Evolutionary conservation across 2,888 invertebrate species (phyloP), one percentile per base, ranked within the genome.

Genomic region (Neuroscelio doddi): DNA sequence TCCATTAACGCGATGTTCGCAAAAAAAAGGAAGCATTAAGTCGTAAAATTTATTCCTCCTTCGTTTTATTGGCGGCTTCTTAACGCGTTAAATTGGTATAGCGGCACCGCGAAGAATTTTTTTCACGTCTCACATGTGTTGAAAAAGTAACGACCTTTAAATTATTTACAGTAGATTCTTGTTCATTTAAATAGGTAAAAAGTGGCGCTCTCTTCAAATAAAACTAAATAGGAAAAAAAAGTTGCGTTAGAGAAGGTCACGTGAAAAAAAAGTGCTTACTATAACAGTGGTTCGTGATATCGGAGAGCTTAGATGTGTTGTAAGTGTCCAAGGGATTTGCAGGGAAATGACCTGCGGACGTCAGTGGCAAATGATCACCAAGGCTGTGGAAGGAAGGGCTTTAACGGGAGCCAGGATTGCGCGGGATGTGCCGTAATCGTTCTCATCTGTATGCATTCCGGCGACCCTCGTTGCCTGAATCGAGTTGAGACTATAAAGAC

Each of bases 371-470:
- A 72, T 72, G 64, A 72, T 72, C n/a, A n/a, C n/a, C n/a, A n/a
- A n/a, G n/a, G n/a, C n/a, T n/a, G n/a, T n/a, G n/a, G n/a, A n/a
- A n/a, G n/a, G n/a, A n/a, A n/a, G n/a, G n/a, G n/a, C n/a, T n/a
- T n/a, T n/a, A 64, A 69, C 65, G 41, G 45, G 58, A 53, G 52
- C 38, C 34, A 47, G 46, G 63, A 73, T 69, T 71, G 56, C 55
- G 44, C 64, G 32, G 57, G 53, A 67, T 58, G 56, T 52, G 47
- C 39, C 38, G 65, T 73, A 74, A 75, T 75, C 70, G 68, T 17
- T 42, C 68, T 69, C 71, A 72, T 74, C 66, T 72, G 68, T 72
- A 73, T 72, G 73, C 72, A 71, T 73, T 66, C 71, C 66, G 64
- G 45, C 66, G 63, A 41, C 42, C 47, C 47, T 42, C 51, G 57